phyloP scores from a whole-genome alignment of 2,113 vertebrate genomes.

The Epinephelus cyanopodus region DNA sequence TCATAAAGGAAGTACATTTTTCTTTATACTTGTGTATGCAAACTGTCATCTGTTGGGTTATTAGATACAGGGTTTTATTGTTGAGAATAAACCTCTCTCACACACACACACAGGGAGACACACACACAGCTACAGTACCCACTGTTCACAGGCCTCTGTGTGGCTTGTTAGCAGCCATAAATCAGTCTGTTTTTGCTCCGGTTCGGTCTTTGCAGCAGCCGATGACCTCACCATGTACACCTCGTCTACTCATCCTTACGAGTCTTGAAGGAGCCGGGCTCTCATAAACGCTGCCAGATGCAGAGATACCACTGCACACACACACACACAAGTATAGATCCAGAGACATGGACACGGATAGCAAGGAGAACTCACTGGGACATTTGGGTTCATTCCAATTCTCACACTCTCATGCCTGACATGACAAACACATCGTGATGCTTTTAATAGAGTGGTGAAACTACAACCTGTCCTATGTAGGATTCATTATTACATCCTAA shows the following conservation, averaged over 20 bases:
- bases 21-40: slow-evolving; percentile 4
- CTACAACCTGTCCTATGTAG: not conserved
- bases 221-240: slow-evolving; percentile 72
- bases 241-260: slow-evolving; percentile 69
- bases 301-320: slow-evolving; percentile 46
- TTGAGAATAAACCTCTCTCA: slow-evolving; percentile 33
- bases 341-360: slow-evolving; percentile 22
- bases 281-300: slow-evolving; percentile 82
- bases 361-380: slow-evolving; percentile 3
- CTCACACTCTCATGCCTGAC: not conserved
- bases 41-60: slow-evolving; percentile 7
- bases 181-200: slow-evolving; percentile 63
- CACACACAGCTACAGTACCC: slow-evolving; percentile 10
- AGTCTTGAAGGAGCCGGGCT: slow-evolving; percentile 67
- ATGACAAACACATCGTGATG: slow-evolving; percentile 15
- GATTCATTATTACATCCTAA: not conserved
- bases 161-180: slow-evolving; percentile 70
- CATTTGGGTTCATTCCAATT: slow-evolving; percentile 11
- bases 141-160: slow-evolving; percentile 53
- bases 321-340: slow-evolving; percentile 8
- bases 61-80: slow-evolving; percentile 48
- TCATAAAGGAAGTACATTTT: not conserved
- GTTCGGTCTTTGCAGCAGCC: slow-evolving; percentile 52
- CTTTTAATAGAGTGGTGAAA: slow-evolving; percentile 58
- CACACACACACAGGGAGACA: slow-evolving; percentile 30